Conservation (phyloP, 2,888 invertebrate genomes). For the Caenorhabditis plicata region DNA sequence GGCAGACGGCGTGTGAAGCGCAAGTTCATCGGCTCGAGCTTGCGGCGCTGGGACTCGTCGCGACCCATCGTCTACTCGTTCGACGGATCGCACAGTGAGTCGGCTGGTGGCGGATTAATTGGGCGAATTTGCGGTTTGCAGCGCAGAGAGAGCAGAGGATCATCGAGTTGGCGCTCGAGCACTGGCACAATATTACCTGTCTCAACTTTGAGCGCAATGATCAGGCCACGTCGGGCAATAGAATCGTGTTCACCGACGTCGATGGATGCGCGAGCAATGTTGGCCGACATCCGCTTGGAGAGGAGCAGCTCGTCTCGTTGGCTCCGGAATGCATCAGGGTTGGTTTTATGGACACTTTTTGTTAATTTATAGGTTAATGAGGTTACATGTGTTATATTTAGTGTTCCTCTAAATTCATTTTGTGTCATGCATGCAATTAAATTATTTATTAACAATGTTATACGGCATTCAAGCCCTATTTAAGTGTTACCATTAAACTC, state of each 20-base stretch:
- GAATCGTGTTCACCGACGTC: conserved; percentile 66
- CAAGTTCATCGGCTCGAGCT: conserved; percentile 63
- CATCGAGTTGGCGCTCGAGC: conserved; percentile 65
- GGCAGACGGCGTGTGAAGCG: conserved; percentile 40
- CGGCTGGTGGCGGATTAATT: background rate
- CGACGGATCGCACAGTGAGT: conserved; percentile 64
- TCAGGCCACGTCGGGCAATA: conserved; percentile 51
- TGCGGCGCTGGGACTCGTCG: conserved; percentile 61
- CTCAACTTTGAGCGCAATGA: conserved; percentile 59
- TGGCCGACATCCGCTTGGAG: conserved; percentile 65
- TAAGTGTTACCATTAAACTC: no score
- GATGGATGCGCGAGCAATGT: conserved; percentile 61
- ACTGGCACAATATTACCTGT: conserved; percentile 66
- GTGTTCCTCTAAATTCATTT: no score
- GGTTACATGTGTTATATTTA: background rate
- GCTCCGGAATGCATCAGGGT: conserved; percentile 65
- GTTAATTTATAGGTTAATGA: background rate
- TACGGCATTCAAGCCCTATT: no score
- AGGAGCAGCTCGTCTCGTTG: conserved; percentile 65
- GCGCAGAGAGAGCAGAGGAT: conserved; percentile 62
- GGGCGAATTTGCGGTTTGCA: conserved; percentile 25
- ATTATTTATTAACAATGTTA: no score
- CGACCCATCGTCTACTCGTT: conserved; percentile 63
- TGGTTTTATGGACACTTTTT: background rate
- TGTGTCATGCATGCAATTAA: no score